phyloP scores from a whole-genome alignment of 2,113 vertebrate species.

The Tupaia tana region DNA sequence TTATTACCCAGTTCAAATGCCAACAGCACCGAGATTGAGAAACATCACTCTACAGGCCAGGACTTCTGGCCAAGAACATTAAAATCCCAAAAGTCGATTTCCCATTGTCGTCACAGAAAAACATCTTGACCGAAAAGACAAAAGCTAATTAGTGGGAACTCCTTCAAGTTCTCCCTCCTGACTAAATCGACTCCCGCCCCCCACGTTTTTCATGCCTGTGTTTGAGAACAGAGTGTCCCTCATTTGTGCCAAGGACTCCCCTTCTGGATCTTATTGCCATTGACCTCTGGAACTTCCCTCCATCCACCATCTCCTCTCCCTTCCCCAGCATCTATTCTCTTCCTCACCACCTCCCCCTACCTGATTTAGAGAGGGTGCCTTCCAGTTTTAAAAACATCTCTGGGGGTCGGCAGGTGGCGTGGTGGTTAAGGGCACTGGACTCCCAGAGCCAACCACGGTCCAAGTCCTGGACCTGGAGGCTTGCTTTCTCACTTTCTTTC shows the following conservation, averaged over 20 bases:
- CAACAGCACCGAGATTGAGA: neutral
- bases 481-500: too few relatives aligned
- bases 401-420: too few relatives aligned
- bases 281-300: neutral
- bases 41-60: neutral
- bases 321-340: neutral
- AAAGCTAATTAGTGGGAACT: constrained; percentile 32
- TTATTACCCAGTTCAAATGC: neutral
- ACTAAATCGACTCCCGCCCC: neutral
- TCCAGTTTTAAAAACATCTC: neutral
- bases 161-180: neutral
- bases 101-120: neutral
- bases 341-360: neutral
- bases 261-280: neutral
- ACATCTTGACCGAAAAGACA: constrained; percentile 33
- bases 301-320: too few relatives aligned
- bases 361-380: neutral
- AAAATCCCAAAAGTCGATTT: constrained; percentile 51
- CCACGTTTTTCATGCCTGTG: neutral
- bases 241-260: neutral
- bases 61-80: constrained; percentile 7
- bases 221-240: constrained; percentile 12
- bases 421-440: too few relatives aligned
- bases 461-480: too few relatives aligned
- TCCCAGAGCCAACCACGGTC: too few relatives aligned